Evolutionary conservation across 2,888 invertebrate species (phyloP).

Genomic region (Amblyteles armatorius): DNA sequence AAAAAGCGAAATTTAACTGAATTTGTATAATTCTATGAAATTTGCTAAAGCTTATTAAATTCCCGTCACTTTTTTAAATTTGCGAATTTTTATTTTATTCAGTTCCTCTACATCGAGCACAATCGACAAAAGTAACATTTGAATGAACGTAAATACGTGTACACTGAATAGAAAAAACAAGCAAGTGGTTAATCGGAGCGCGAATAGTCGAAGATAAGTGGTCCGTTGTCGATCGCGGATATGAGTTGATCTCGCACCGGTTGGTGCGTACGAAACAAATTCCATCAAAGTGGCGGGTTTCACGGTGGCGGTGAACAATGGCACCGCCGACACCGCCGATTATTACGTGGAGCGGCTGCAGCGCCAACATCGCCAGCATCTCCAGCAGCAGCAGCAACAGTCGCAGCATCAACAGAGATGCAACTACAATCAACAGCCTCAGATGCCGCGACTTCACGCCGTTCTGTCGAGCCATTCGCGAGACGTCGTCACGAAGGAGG

Average conservation of each 20-base stretch:
- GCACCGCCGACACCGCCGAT: slow-evolving; percentile 75
- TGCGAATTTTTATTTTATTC: background rate
- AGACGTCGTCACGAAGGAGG: slow-evolving; percentile 70
- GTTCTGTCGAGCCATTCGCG: slow-evolving; percentile 54
- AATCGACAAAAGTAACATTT: background rate
- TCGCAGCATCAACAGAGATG: slow-evolving; percentile 38
- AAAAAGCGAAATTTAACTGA: too few relatives aligned
- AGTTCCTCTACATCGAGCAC: background rate
- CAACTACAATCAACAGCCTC: slow-evolving; percentile 53
- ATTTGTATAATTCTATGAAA: too few relatives aligned
- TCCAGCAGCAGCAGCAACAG: slow-evolving; percentile 68
- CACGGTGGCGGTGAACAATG: slow-evolving; percentile 77
- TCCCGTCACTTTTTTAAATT: too few relatives aligned
- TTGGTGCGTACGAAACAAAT: slow-evolving; percentile 4
- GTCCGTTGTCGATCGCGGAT: background rate
- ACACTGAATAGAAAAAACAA: background rate
- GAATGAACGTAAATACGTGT: background rate
- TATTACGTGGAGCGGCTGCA: slow-evolving; percentile 75
- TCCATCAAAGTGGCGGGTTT: slow-evolving; percentile 76
- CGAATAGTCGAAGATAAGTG: background rate
- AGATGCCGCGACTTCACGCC: slow-evolving; percentile 63
- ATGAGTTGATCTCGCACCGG: slow-evolving; percentile 32
- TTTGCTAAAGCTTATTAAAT: too few relatives aligned
- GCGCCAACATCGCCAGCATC: slow-evolving; percentile 67
- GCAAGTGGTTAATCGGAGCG: background rate